Evolutionary conservation across 2,797 vertebrate species (phyloP), one percentile per base, ranked within the genome.

Genomic region (Vipera latastei): DNA sequence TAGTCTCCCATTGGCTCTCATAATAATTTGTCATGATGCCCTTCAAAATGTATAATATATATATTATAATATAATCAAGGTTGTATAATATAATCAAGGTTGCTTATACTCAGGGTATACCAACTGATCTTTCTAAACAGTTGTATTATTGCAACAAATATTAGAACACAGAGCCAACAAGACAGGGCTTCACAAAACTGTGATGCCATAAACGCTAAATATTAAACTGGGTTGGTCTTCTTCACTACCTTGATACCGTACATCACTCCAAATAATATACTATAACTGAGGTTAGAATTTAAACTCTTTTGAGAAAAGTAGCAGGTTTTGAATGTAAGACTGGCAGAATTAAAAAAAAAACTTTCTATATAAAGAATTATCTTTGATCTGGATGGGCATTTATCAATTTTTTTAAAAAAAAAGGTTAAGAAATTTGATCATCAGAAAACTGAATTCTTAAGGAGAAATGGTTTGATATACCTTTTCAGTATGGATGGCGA

Each of bases 321-420:
- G 38, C 16, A 20, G 6, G 20, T 44, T 83, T 83, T 20, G 8
- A 83, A 83, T 44, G 73, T 83, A 83, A 83, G 38, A 4, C 1
- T 83, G 38, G 20, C 38, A 25, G 7, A 8, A 20, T 0, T 0
- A 4, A 0, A 4, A 20, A 22, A 69, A 22, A 38, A 2, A 6
- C 8, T 83, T 83, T 83, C 38, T 9, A 22, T 44, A 83, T 83
- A 44, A 48, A 83, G 73, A 78, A 78, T 78, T 78, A 0, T 78
- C 32, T 78, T 78, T 44, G 38, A 78, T 78, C 73, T 78, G 73
- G 73, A 78, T 78, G 32, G 73, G 1, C 2, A 11, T 78, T 78
- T 78, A 3, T 78, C 18, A 78, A 44, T 44, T 78, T 78, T 4
- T 53, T 53, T 11, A 0, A 0, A 11, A 78, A 78, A 44, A 78